Base-by-base conservation (phyloP, 2,113 vertebrate genomes). In the Columbina picui region DNA sequence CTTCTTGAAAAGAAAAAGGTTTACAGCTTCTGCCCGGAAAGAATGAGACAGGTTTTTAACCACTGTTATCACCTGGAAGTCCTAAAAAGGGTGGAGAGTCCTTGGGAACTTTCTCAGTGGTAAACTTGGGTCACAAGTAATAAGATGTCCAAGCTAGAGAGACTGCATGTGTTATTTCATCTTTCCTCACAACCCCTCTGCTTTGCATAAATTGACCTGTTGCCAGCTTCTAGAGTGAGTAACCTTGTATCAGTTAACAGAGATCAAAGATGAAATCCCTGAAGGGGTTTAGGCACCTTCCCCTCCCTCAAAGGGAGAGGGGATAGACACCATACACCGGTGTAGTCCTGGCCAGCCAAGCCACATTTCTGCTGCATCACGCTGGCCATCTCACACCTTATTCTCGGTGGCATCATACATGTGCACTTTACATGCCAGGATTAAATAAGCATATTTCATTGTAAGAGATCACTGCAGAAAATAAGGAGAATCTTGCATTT, bases 11-110 rank as follows among this genome's bases (percentile, higher is more conserved):
- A 57, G 30, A 12, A 52, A 87, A 59, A 25, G 10, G 7, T 15
- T 64, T 39, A 26, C 41, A 49, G 14, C 23, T 89, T 82, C 76
- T 75, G 23, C 20, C 15, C 27, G 5, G 7, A 30, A 61, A 34
- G 9, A 70, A 70, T 0, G 0, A 47, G 27, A n/a, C 6, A 41
- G 53, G 30, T 8, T 38, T 73, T 60, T n/a, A 30, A 41, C 29
- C 68, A 59, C 30, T 2, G 0, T 67, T 34, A 38, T 7, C 18
- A 69, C 16, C 32, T 34, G 14, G 26, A 25, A 7, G 27, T 82
- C 45, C n/a, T 43, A 49, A 41, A 91, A 41, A 26, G 10, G 16
- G 21, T 7, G 47, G 18, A 38, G n/a, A 63, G 1, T 25, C 32
- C 30, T 41, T 4, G 39, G 47, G 61, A 76, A 32, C 8, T 25